Conservation (phyloP, 64 coral and sea anemone genomes). For the Stichodactyla mertensii region DNA sequence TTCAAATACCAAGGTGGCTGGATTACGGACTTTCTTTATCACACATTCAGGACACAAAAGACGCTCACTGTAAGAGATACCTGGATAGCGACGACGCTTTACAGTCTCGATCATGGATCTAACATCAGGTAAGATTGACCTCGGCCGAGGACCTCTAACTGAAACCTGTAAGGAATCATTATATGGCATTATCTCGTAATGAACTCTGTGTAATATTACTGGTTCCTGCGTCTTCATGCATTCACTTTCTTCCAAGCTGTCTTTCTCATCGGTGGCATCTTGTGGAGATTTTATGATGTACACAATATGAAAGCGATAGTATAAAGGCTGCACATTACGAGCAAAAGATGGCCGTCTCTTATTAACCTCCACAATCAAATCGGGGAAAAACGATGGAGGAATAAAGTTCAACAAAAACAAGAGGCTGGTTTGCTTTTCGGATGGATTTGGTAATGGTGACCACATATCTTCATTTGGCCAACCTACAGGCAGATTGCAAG, state of each 20-base stretch:
- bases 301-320: slow-evolving; percentile 69
- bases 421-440: slow-evolving; percentile 49
- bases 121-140: slow-evolving; percentile 56
- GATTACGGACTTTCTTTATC: slow-evolving; percentile 12
- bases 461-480: slow-evolving; percentile 39
- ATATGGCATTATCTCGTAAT: slow-evolving; percentile 46
- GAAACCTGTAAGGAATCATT: slow-evolving; percentile 53
- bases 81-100: slow-evolving; percentile 51
- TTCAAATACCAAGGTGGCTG: slow-evolving; percentile 12
- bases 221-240: slow-evolving; percentile 22
- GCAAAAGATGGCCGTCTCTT: background rate
- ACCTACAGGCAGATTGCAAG: slow-evolving; percentile 61
- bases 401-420: slow-evolving; percentile 73
- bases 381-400: slow-evolving; percentile 72
- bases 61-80: slow-evolving; percentile 36
- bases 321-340: slow-evolving; percentile 27
- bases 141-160: slow-evolving; percentile 41
- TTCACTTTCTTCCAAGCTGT: no score
- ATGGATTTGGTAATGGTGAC: slow-evolving; percentile 26
- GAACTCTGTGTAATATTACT: slow-evolving; percentile 31
- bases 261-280: background rate
- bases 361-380: slow-evolving; percentile 40
- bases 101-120: slow-evolving; percentile 45
- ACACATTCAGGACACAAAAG: slow-evolving; percentile 55
- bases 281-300: slow-evolving; percentile 4